Evolutionary conservation across 2,113 vertebrate genomes (phyloP).

Genomic region (Sturnira hondurensis): DNA sequence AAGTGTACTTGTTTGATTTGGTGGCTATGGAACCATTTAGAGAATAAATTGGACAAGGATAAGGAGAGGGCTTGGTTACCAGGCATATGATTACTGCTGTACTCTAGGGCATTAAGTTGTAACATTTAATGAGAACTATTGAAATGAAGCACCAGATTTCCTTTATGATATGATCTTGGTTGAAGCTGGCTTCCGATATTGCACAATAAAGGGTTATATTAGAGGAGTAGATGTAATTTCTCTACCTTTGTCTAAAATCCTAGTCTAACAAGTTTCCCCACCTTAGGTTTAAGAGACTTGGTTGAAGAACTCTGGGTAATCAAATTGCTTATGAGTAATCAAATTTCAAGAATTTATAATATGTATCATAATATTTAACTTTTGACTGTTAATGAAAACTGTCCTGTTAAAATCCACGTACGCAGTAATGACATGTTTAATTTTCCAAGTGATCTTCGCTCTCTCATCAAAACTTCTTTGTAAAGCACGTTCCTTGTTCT

Average conservation of each 20-base stretch:
- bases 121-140: not conserved
- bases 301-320: not conserved
- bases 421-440: not conserved
- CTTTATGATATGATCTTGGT: not conserved
- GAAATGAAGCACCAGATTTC: not conserved
- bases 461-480: not conserved
- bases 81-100: not conserved
- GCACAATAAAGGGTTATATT: not conserved
- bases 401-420: not conserved
- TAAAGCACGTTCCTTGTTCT: not conserved
- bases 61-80: not conserved
- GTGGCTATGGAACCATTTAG: not conserved
- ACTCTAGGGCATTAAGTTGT: not conserved
- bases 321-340: not conserved
- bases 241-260: not conserved
- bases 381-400: not conserved
- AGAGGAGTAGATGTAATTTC: not conserved
- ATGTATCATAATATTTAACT: not conserved
- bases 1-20: not conserved
- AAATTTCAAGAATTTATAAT: not conserved
- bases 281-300: not conserved
- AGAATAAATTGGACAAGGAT: not conserved
- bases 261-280: not conserved
- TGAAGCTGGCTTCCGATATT: not conserved
- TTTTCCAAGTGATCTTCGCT: not conserved